phyloP scores from a whole-genome alignment of 2,888 invertebrate species.

The Latheticus oryzae region DNA sequence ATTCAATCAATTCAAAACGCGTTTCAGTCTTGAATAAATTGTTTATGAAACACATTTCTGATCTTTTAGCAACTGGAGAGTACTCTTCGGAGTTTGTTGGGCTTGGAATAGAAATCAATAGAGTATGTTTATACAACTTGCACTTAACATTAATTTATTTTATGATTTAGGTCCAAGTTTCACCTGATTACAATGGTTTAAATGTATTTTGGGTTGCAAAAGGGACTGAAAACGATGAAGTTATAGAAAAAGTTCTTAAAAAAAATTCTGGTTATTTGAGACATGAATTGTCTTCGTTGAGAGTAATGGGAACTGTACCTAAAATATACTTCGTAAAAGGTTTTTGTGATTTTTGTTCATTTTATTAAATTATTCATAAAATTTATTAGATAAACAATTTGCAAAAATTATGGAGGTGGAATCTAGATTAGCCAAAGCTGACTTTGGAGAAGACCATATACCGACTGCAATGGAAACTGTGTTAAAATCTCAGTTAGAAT shows the following conservation, averaged over 20 bases:
- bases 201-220: slow-evolving; percentile 81
- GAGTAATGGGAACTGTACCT: slow-evolving; percentile 82
- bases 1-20: slow-evolving; percentile 70
- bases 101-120: slow-evolving; percentile 78
- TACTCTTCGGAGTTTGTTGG: slow-evolving; percentile 72
- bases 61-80: slow-evolving; percentile 80
- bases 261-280: slow-evolving; percentile 72
- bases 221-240: slow-evolving; percentile 67
- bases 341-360: slow-evolving; percentile 47
- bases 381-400: slow-evolving; percentile 70
- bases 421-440: slow-evolving; percentile 70
- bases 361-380: slow-evolving; percentile 7
- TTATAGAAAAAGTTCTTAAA: slow-evolving; percentile 69
- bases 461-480: slow-evolving; percentile 64
- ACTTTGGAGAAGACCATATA: slow-evolving; percentile 76
- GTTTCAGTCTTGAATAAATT: slow-evolving; percentile 79
- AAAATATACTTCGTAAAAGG: slow-evolving; percentile 79
- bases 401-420: slow-evolving; percentile 72
- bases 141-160: not conserved
- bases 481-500: slow-evolving; percentile 61
- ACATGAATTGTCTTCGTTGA: slow-evolving; percentile 78
- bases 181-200: slow-evolving; percentile 74
- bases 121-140: slow-evolving; percentile 63
- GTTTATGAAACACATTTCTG: slow-evolving; percentile 85
- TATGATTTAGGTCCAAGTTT: slow-evolving; percentile 70